phyloP scores from a whole-genome alignment of 2,797 vertebrate species.

The Glossophaga mutica region DNA sequence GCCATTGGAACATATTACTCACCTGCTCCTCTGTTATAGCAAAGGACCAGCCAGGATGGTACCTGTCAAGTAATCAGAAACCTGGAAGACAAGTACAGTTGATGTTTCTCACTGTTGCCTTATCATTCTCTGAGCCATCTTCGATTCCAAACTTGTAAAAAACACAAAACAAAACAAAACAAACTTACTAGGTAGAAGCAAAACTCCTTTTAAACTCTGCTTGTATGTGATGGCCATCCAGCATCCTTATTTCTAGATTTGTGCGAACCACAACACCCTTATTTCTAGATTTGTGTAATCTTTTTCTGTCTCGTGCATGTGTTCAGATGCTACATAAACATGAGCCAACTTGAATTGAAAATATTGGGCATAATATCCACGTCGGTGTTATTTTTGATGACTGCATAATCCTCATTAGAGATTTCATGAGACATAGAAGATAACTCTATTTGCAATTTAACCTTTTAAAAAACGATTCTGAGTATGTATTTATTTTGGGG shows the following conservation, averaged over 20 bases:
- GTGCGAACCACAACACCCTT: neutral
- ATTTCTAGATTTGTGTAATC: constrained; percentile 40
- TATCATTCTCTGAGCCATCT: constrained; percentile 73
- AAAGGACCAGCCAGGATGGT: constrained; percentile 12
- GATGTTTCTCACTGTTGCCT: constrained; percentile 73
- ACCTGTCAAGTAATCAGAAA: neutral
- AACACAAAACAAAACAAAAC: too few relatives aligned
- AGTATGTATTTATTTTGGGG: neutral
- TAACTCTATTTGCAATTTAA: constrained; percentile 35
- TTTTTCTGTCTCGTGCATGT: neutral
- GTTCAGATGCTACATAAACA: constrained; percentile 36
- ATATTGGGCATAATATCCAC: neutral
- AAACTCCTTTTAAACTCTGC: constrained; percentile 49
- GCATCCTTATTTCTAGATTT: constrained; percentile 48
- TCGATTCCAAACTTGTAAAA: constrained; percentile 37
- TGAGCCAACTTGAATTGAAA: neutral
- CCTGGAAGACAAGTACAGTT: constrained; percentile 38
- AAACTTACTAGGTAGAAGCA: constrained; percentile 21
- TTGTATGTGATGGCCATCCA: constrained; percentile 28
- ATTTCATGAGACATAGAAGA: neutral
- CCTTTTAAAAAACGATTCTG: constrained; percentile 1
- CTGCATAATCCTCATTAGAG: neutral
- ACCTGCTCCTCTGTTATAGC: neutral
- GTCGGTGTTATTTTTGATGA: constrained; percentile 32
- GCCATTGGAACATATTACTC: constrained; percentile 20